Percentiles rank a stretch among this genome's conserved stretches.
These are phyloP conservation scores for Sebastes taczanowskii DNA, from an alignment of 2,797 vertebrate species.

Conservation along the genomic window DNA sequence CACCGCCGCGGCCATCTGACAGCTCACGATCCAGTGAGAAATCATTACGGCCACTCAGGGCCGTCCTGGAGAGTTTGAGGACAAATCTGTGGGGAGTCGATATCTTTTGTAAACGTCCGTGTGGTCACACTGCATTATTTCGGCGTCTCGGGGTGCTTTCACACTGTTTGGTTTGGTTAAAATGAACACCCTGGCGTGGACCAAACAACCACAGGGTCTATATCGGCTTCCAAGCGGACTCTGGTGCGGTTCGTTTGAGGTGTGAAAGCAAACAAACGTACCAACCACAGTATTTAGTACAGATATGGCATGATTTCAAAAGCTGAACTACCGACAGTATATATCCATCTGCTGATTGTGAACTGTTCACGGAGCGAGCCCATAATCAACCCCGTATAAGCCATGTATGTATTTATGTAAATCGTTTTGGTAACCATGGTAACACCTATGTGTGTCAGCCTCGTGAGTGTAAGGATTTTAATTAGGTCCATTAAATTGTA, in stretches of 20 bases:
- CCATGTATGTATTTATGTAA: neutral
- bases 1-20: conserved; percentile 20
- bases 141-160: neutral
- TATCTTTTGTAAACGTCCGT: conserved; percentile 3
- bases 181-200: neutral
- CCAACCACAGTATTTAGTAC: neutral
- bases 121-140: neutral
- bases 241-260: no score
- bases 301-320: neutral
- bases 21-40: conserved; percentile 41
- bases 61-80: conserved; percentile 14
- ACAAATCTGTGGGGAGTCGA: conserved; percentile 3
- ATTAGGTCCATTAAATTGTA: neutral
- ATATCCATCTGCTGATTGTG: neutral
- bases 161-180: neutral
- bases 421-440: neutral
- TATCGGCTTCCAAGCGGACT: neutral
- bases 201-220: neutral
- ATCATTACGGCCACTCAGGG: conserved; percentile 44
- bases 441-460: neutral
- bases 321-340: neutral
- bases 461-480: neutral
- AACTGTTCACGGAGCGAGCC: neutral
- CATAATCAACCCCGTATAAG: neutral
- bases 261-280: neutral